Conservation (phyloP, 1,140 invertebrate species). For the Lepidostoma basale region DNA sequence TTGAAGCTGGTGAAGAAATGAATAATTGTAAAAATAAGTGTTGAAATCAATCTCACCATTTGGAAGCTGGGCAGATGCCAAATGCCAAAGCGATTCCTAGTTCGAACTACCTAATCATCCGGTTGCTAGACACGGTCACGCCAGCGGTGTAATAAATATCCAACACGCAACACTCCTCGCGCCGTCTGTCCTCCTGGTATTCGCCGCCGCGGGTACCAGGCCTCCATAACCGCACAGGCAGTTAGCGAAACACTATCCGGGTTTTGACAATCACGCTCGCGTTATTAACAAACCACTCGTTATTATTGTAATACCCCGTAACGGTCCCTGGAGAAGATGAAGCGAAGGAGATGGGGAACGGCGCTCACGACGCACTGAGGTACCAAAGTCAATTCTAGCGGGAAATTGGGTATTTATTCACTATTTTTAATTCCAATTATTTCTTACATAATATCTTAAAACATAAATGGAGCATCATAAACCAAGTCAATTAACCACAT, state of each 20-base stretch:
- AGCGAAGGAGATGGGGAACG: slow-evolving; percentile 42
- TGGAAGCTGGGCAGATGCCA: neutral
- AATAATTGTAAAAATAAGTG: too few relatives aligned
- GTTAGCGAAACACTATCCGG: slow-evolving; percentile 43
- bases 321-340: slow-evolving; percentile 30
- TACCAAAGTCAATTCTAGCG: too few relatives aligned
- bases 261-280: slow-evolving; percentile 43
- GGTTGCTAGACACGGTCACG: slow-evolving; percentile 19
- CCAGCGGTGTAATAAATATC: neutral
- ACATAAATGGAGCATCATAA: too few relatives aligned
- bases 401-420: too few relatives aligned
- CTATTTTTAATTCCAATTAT: too few relatives aligned
- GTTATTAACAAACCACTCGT: slow-evolving; percentile 38
- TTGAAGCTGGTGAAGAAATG: too few relatives aligned
- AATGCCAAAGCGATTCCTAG: slow-evolving; percentile 24
- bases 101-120: slow-evolving; percentile 16
- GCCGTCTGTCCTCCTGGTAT: slow-evolving; percentile 39
- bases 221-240: slow-evolving; percentile 35
- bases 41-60: neutral
- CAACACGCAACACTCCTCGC: slow-evolving; percentile 29
- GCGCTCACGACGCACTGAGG: slow-evolving; percentile 37
- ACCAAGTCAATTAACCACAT: too few relatives aligned
- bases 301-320: slow-evolving; percentile 31
- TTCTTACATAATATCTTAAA: too few relatives aligned
- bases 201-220: slow-evolving; percentile 30